A percentile compares a stretch with the other conserved stretches of the same genome.
These are phyloP conservation scores for Notocelia uddmanniana DNA, from an alignment of 2,888 invertebrate genomes.

Conservation along the genomic window DNA sequence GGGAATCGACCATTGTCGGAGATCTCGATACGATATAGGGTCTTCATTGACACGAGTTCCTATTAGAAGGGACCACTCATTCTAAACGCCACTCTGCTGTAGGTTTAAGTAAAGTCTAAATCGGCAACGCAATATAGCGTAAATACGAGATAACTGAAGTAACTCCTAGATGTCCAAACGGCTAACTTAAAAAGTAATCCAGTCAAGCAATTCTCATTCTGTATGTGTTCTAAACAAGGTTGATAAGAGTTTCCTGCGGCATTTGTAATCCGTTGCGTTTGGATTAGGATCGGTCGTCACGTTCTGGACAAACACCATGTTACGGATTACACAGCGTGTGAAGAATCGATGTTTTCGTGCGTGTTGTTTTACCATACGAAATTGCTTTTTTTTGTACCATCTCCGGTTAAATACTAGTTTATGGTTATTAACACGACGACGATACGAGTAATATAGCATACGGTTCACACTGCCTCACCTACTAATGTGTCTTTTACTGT, in stretches of 20 bases:
- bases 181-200: slow-evolving; percentile 4
- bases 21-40: slow-evolving; percentile 66
- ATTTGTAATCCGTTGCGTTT: slow-evolving; percentile 48
- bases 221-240: slow-evolving; percentile 47
- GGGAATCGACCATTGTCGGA: slow-evolving; percentile 74
- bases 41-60: slow-evolving; percentile 47
- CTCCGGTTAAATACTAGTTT: slow-evolving; percentile 23
- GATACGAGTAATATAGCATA: not conserved
- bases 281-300: slow-evolving; percentile 57
- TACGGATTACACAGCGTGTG: slow-evolving; percentile 71
- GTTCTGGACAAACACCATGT: slow-evolving; percentile 74
- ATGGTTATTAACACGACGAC: not conserved
- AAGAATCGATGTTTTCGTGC: slow-evolving; percentile 67
- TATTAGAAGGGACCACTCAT: slow-evolving; percentile 21
- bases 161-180: not conserved
- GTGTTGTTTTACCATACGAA: slow-evolving; percentile 60
- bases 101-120: not conserved
- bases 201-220: slow-evolving; percentile 4
- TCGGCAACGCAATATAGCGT: no score
- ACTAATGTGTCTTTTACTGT: not conserved
- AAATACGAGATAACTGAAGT: slow-evolving; percentile 14
- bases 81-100: not conserved
- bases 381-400: slow-evolving; percentile 30
- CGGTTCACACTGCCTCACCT: not conserved
- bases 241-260: not conserved